Base-by-base conservation (phyloP, 37 sponge, comb jelly and placozoan genomes). In the Oscarella lobularis region DNA sequence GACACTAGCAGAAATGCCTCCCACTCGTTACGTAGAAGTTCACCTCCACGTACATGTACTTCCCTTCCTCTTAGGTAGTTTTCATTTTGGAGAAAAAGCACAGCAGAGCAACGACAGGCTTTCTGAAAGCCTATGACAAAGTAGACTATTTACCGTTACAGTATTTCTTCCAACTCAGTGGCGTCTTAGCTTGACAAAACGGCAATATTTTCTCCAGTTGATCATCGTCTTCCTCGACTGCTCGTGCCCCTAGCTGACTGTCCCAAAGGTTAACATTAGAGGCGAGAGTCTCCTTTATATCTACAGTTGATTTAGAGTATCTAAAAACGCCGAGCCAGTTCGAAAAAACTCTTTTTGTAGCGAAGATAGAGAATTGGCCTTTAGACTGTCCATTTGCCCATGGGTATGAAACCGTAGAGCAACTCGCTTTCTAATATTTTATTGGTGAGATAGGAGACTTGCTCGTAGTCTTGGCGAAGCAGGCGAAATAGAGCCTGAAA, bases 11-110 rank as follows among this genome's bases (percentile, higher is more conserved):
- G n/a, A n/a, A n/a, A n/a, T n/a, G n/a, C n/a, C n/a, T n/a, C n/a
- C n/a, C n/a, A n/a, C n/a, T n/a, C n/a, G n/a, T n/a, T n/a, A n/a
- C n/a, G n/a, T n/a, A n/a, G n/a, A n/a, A n/a, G n/a, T n/a, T n/a
- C n/a, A n/a, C n/a, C n/a, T n/a, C n/a, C n/a, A n/a, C n/a, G n/a
- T n/a, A n/a, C n/a, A n/a, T n/a, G n/a, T n/a, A n/a, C n/a, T n/a
- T n/a, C n/a, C n/a, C n/a, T n/a, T n/a, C n/a, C n/a, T n/a, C 31
- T 68, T 54, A 95, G 89, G 92, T 95, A 6, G 85, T 95, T 39
- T 82, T 78, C 66, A 91, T 95, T 72, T 35, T 80, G 0, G 87
- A 95, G 38, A 81, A 78, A 38, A 38, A 67, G 0, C 89, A 88
- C 65, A 73, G 84, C 27, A 75, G 96, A 41, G 67, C 67, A 3